A percentile compares a stretch with the other conserved stretches of the same genome.
phyloP scores from a whole-genome alignment of 2,797 vertebrate genomes.

The Characodon lateralis region DNA sequence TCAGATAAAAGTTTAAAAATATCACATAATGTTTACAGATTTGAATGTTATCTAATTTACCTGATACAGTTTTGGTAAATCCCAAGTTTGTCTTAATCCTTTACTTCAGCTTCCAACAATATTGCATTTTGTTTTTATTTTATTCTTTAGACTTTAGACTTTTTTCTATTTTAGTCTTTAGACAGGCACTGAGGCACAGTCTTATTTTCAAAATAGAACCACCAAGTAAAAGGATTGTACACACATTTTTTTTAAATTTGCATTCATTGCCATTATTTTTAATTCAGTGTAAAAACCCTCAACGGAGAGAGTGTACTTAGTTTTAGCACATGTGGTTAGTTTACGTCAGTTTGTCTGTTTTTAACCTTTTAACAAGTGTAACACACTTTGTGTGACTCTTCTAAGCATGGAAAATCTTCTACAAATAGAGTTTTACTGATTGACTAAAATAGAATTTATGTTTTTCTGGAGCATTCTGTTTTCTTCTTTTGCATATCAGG shows the following conservation, averaged over 20 bases:
- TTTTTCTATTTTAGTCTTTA: too few relatives aligned
- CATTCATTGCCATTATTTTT: background rate
- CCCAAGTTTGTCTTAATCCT: background rate
- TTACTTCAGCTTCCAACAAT: background rate
- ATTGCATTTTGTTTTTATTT: background rate
- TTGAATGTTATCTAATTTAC: background rate
- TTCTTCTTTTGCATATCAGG: background rate
- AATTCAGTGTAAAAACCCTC: background rate
- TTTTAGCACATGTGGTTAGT: background rate
- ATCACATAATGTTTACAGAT: background rate
- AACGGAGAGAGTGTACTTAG: background rate
- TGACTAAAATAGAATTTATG: background rate
- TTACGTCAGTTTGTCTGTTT: background rate
- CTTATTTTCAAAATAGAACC: background rate
- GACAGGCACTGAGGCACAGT: background rate
- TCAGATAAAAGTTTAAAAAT: background rate
- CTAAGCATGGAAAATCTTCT: background rate
- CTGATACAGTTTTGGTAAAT: background rate
- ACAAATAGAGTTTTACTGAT: background rate
- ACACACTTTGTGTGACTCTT: background rate
- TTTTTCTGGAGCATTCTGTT: background rate
- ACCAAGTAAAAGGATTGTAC: background rate
- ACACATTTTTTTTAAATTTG: background rate
- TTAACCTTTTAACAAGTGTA: background rate
- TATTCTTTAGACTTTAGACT: too few relatives aligned